phyloP scores from a whole-genome alignment of 64 coral and sea anemone genomes.

The Montipora sp. region DNA sequence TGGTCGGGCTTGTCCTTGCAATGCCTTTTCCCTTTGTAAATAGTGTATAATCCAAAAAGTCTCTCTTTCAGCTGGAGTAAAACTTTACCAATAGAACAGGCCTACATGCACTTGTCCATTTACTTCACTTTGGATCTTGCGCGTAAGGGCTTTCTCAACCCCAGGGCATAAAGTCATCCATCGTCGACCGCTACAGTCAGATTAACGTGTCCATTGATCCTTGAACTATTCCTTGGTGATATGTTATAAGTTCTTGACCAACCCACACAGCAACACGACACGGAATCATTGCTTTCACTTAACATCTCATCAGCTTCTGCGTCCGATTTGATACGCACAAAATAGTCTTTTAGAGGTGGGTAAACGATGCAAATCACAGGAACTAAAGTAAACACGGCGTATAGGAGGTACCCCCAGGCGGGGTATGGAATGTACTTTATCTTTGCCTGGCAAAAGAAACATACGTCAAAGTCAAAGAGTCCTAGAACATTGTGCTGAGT shows the following conservation, averaged over 20 bases:
- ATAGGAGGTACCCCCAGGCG: conserved; percentile 77
- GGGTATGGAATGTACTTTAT: conserved; percentile 59
- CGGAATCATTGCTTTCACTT: not conserved
- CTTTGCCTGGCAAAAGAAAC: conserved; percentile 56
- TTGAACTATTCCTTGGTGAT: not conserved
- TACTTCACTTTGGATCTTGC: too few species aligned
- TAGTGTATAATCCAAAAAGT: too few species aligned
- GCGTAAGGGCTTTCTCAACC: too few species aligned
- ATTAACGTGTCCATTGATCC: conserved; percentile 33
- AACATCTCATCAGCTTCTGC: not conserved
- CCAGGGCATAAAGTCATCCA: not conserved
- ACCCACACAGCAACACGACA: not conserved
- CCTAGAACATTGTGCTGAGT: not conserved
- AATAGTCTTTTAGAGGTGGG: conserved; percentile 45
- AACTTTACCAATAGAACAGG: too few species aligned
- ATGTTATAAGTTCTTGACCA: conserved; percentile 16
- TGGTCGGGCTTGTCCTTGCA: too few species aligned
- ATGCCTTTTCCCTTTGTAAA: too few species aligned
- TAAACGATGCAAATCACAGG: conserved; percentile 61
- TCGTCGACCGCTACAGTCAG: conserved; percentile 10
- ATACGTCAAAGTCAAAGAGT: not conserved
- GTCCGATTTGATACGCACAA: not conserved
- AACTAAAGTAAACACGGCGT: conserved; percentile 30
- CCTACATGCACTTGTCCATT: too few species aligned
- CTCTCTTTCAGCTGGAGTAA: too few species aligned